Percentiles rank a stretch among this genome's conserved stretches.
Evolutionary conservation across 1,140 invertebrate species (phyloP).

Genomic region (Cheumatopsyche charites): DNA sequence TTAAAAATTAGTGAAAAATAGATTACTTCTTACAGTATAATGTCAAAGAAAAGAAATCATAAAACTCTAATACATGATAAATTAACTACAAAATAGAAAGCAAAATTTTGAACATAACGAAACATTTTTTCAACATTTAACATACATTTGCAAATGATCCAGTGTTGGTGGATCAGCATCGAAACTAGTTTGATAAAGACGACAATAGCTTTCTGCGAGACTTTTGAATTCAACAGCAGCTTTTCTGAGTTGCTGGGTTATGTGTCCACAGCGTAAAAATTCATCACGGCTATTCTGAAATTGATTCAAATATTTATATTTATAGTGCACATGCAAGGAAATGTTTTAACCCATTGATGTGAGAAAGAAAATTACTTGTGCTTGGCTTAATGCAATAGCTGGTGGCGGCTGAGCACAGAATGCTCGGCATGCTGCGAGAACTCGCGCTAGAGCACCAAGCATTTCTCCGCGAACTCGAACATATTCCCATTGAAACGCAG

Average conservation of each 20-base stretch:
- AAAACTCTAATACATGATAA: too few relatives aligned
- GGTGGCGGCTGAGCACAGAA: slow-evolving; percentile 90
- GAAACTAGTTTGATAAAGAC: slow-evolving; percentile 89
- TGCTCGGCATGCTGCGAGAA: slow-evolving; percentile 79
- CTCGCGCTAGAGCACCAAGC: slow-evolving; percentile 74
- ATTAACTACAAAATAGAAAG: too few relatives aligned
- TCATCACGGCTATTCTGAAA: slow-evolving; percentile 68
- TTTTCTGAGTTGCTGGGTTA: slow-evolving; percentile 81
- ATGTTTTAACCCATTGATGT: too few relatives aligned
- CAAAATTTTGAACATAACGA: too few relatives aligned
- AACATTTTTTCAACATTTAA: slow-evolving; percentile 49
- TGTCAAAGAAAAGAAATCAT: neutral
- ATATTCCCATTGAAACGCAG: slow-evolving; percentile 80
- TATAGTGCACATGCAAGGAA: neutral
- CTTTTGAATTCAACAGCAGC: slow-evolving; percentile 75
- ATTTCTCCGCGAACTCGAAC: slow-evolving; percentile 76
- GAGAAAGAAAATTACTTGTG: slow-evolving; percentile 51
- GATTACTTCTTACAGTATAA: too few relatives aligned
- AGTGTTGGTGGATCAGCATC: slow-evolving; percentile 90
- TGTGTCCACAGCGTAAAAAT: slow-evolving; percentile 80
- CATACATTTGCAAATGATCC: slow-evolving; percentile 74
- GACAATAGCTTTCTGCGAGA: slow-evolving; percentile 79
- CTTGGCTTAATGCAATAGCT: slow-evolving; percentile 85
- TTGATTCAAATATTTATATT: neutral
- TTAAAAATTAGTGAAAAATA: neutral